Percentiles rank a stretch among this genome's conserved stretches.
These are phyloP conservation scores for Amphiduros pacificus DNA, from an alignment of 2,888 invertebrate genomes.

Conservation along the genomic window DNA sequence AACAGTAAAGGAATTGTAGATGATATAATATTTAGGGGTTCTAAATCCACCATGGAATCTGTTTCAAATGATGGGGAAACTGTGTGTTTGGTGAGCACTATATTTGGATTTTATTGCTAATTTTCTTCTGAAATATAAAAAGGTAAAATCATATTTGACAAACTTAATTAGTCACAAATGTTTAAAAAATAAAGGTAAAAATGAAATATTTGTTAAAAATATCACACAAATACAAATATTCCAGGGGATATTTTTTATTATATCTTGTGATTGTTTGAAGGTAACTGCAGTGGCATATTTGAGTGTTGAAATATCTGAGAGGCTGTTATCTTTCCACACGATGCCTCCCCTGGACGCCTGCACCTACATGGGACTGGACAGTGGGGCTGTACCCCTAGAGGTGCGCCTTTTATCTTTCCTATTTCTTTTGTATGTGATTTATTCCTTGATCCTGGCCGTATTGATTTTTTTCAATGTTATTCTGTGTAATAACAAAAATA, in stretches of 20 bases:
- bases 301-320: slow-evolving; percentile 54
- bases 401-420: slow-evolving; percentile 12
- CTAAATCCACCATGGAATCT: too few species aligned
- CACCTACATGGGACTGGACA: slow-evolving; percentile 64
- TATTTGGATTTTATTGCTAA: too few species aligned
- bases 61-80: too few species aligned
- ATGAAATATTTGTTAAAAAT: neutral
- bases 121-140: too few species aligned
- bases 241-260: neutral
- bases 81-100: too few species aligned
- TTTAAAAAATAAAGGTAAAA: neutral
- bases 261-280: slow-evolving; percentile 37
- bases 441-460: too few species aligned
- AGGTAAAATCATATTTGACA: too few species aligned
- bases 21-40: neutral
- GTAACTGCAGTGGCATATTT: slow-evolving; percentile 61
- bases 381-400: slow-evolving; percentile 58
- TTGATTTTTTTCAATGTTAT: too few species aligned
- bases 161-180: too few species aligned
- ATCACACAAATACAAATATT: neutral
- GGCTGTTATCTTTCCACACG: slow-evolving; percentile 58
- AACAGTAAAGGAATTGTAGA: slow-evolving; percentile 22
- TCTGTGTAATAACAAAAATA: too few species aligned
- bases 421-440: too few species aligned
- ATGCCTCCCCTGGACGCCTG: slow-evolving; percentile 62